Base-by-base conservation (phyloP, 2,888 invertebrate species). In the Mimas tiliae region DNA sequence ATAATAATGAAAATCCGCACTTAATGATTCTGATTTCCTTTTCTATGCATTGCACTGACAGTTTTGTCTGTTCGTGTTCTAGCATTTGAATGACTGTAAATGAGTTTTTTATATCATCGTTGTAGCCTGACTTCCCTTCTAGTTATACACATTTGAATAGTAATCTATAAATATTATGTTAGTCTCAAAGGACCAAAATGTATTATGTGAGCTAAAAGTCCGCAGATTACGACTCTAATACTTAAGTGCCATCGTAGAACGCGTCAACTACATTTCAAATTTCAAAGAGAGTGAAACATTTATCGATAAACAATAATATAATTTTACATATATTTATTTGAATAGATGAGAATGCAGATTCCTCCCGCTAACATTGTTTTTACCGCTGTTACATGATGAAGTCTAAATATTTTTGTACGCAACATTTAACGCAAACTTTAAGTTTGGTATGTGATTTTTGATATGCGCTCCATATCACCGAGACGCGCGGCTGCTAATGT, bases 341-440 rank as follows among this genome's bases (percentile, higher is more conserved):
- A 58, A 77, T 58, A 58, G 16, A 42, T 58, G 67, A 74, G 77
- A 81, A 79, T 81, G 73, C 79, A 85, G 81, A 76, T 81, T 82
- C 80, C 85, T 86, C 85, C 81, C 79, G 75, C 71, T 83, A 84
- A 82, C 83, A 77, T 81, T 82, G 78, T 74, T 74, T 77, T 77
- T 76, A 58, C 19, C 76, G 83, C 81, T 88, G 84, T 86, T 86
- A 80, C 75, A 38, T 38, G 58, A 58, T 79, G 74, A 82, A 76
- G 65, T 73, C 75, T 78, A 78, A 84, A 83, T 90, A 90, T 91
- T 90, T 90, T 91, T 91, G 81, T 80, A 84, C 83, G 82, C 75
- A 69, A 81, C 76, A 76, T 78, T 80, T 82, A 84, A 85, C 82
- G 86, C 82, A 82, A 83, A 83, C 80, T 65, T 51, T 38, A 51